phyloP scores from a whole-genome alignment of 2,888 invertebrate species.

The Eurois occulta region DNA sequence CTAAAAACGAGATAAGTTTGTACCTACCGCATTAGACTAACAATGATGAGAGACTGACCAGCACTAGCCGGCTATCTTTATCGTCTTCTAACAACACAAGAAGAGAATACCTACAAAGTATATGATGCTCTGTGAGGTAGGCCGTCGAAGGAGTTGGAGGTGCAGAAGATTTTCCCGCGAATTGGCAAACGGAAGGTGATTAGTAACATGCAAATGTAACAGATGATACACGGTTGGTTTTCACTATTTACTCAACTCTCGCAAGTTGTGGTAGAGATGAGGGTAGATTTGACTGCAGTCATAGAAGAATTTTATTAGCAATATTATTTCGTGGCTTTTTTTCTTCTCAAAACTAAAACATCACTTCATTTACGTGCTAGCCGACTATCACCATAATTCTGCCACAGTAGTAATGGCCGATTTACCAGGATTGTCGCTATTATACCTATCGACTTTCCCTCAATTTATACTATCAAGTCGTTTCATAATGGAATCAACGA shows the following conservation, averaged over 20 bases:
- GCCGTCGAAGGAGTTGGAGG: neutral
- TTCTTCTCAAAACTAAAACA: neutral
- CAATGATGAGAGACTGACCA: too few species aligned
- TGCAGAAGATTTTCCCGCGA: neutral
- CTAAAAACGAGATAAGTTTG: too few species aligned
- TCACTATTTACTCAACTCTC: neutral
- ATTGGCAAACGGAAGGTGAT: neutral
- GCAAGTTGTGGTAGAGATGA: neutral
- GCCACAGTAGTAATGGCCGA: constrained; percentile 4
- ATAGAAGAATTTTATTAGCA: neutral
- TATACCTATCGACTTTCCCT: constrained; percentile 9
- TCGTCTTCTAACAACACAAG: neutral
- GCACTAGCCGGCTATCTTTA: neutral
- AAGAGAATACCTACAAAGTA: neutral
- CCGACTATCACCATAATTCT: neutral
- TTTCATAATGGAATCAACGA: constrained; percentile 47
- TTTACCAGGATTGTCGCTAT: neutral
- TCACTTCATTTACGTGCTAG: neutral
- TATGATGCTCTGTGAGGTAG: too few species aligned
- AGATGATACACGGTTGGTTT: neutral
- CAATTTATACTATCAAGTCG: constrained; percentile 21
- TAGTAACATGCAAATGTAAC: neutral
- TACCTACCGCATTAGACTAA: neutral
- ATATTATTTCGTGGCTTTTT: neutral
- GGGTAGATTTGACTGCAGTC: neutral